Evolutionary conservation across 2,113 vertebrate genomes (phyloP), one percentile per base, ranked within the genome.

Genomic region (Sinocyclocheilus rhinocerous): DNA sequence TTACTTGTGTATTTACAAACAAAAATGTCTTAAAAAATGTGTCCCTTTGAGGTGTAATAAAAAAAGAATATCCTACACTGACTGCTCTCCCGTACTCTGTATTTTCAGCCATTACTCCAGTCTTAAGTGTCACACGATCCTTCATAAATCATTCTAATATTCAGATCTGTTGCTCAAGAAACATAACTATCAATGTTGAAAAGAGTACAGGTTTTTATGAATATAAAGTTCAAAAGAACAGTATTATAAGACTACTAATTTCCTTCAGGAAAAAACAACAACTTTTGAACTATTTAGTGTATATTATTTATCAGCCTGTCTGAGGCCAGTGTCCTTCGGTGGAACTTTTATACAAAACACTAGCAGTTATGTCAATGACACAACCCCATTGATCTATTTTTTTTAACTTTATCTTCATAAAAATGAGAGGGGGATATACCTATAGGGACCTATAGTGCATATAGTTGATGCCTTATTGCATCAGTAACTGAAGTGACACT

Each of bases 1-100:
- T 96, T 97, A 95, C 95, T 96, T 96, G 95, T 97, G 96, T 98
- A 97, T 96, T 95, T 92, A 93, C 94, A 94, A 96, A 96, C 48
- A 96, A 93, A 94, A 94, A 96, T 96, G 95, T 97, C 94, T 96
- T 96, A 96, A 98, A 96, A 95, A 95, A 96, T 94, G 95, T 97
- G 96, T 98, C 96, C 95, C 96, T 96, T 95, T 96, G 95, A 95
- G 93, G 91, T 93, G 94, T 91, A 95, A 95, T 95, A 93, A 94
- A 93, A 90, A 61, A 94, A 93, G 90, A 61, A 52, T 89, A 92
- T 85, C 87, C 22, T 8, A 61, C 57, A 26, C 26, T 73, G 59
- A 69, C 72, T 9, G 87, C 9, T 42, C 73, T 88, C 33, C 87
- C 1, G 65, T 36, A 55, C n/a, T 65, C 15, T 77, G 55, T 72